Conservation (phyloP, 1,140 invertebrate genomes). For the Portunus trituberculatus region DNA sequence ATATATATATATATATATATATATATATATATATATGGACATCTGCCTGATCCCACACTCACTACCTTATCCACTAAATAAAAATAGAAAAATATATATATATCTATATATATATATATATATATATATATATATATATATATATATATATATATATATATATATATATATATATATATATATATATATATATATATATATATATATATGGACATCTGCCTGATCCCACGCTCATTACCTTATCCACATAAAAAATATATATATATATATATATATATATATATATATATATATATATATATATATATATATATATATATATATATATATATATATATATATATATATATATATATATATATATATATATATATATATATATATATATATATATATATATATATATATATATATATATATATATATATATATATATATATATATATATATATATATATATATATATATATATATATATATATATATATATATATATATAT, state of each 20-base stretch:
- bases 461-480: not conserved
- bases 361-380: not conserved
- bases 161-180: constrained; percentile 26
- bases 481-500: constrained; percentile 50
- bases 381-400: not conserved
- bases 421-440: constrained; percentile 57
- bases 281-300: constrained; percentile 35
- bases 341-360: constrained; percentile 58
- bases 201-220: too few relatives aligned
- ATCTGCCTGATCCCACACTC: too few relatives aligned
- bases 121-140: constrained; percentile 26
- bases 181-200: constrained; percentile 26
- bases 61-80: too few relatives aligned
- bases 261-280: constrained; percentile 26
- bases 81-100: too few relatives aligned
- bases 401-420: constrained; percentile 40
- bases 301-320: not conserved
- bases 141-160: constrained; percentile 26
- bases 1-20: constrained; percentile 26
- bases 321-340: constrained; percentile 25
- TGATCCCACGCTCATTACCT: too few relatives aligned
- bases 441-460: constrained; percentile 54
- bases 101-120: too few relatives aligned
- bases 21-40: too few relatives aligned
- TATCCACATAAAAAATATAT: too few relatives aligned